These are phyloP conservation scores for Drosophila planitibia DNA, from an alignment of 2,888 invertebrate species.

Conservation along the genomic window DNA sequence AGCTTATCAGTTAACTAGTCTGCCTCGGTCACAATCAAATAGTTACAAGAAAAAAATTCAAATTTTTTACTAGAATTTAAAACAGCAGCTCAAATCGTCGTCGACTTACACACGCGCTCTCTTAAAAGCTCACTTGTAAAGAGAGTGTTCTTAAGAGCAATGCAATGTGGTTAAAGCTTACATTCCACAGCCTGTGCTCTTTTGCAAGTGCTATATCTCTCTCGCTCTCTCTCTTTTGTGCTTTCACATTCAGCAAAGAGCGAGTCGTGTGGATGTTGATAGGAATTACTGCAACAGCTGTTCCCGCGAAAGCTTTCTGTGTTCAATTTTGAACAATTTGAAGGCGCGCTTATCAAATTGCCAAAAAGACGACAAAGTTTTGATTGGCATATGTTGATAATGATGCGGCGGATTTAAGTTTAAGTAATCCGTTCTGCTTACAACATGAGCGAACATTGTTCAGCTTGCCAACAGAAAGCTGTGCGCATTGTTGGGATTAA, in stretches of 20 bases:
- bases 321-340: slow-evolving; percentile 43
- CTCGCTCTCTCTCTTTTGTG: slow-evolving; percentile 4
- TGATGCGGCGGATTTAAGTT: slow-evolving; percentile 29
- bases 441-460: slow-evolving; percentile 1
- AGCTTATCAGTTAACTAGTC: slow-evolving; percentile 59
- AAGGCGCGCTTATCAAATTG: slow-evolving; percentile 26
- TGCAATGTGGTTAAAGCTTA: slow-evolving; percentile 41
- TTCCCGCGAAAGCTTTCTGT: slow-evolving; percentile 36
- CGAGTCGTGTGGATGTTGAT: slow-evolving; percentile 38
- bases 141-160: slow-evolving; percentile 46
- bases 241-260: slow-evolving; percentile 55
- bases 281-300: slow-evolving; percentile 45
- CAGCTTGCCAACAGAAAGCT: background rate
- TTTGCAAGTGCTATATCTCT: background rate
- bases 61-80: slow-evolving; percentile 5
- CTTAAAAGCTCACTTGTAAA: slow-evolving; percentile 63
- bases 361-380: slow-evolving; percentile 25
- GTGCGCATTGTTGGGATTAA: background rate
- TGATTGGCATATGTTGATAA: slow-evolving; percentile 31
- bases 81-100: slow-evolving; percentile 2
- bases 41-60: slow-evolving; percentile 24
- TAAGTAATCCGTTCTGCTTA: slow-evolving; percentile 13
- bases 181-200: slow-evolving; percentile 33
- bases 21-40: slow-evolving; percentile 17
- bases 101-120: slow-evolving; percentile 19